Evolutionary conservation across 2,797 vertebrate genomes (phyloP), one percentile per base, ranked within the genome.

Genomic region (Garrulus glandarius): DNA sequence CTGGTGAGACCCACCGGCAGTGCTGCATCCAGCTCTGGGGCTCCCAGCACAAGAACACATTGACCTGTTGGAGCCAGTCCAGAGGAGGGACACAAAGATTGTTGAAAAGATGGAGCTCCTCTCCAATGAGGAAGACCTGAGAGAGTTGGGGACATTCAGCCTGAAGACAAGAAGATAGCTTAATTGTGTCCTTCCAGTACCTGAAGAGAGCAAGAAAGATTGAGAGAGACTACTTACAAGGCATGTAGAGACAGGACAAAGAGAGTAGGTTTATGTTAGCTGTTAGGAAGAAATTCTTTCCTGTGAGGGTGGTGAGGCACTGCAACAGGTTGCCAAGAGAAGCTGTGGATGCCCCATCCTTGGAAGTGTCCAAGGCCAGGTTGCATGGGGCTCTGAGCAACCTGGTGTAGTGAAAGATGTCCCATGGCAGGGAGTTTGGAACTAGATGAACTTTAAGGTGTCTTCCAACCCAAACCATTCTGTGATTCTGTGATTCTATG

Each of bases 21-120:
- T 4, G 0, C 60, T 87, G 52, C 46, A 55, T 8, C 52, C 47
- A 68, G 30, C 10, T 2, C 41, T 67, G 39, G 39, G 39, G 12
- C 30, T n/a, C 34, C n/a, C 46, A 1, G 21, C 46, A 65, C 5
- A 34, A 9, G 14, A 18, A 3, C 3, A 67, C 12, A 27, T 0
- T 9, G 32, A 56, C 17, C 46, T 53, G 26, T 1, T 47, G 11
- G 22, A 55, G 10, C 0, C 1, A 22, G 26, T 10, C 7, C 26
- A 67, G 41, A 68, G 30, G 13, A 81, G 13, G 34, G 5, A 46
- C 13, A 23, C 30, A 26, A 60, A 55, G 22, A 23, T 17, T 41
- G 21, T 1, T 57, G 32, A 21, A 41, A 32, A n/a, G 55, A 23
- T 49, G 17, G 26, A 47, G 13, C 41, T 23, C 15, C 30, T 55